Conservation (phyloP, 64 coral and sea anemone species). For the Dendrophyllia cribrosa region DNA sequence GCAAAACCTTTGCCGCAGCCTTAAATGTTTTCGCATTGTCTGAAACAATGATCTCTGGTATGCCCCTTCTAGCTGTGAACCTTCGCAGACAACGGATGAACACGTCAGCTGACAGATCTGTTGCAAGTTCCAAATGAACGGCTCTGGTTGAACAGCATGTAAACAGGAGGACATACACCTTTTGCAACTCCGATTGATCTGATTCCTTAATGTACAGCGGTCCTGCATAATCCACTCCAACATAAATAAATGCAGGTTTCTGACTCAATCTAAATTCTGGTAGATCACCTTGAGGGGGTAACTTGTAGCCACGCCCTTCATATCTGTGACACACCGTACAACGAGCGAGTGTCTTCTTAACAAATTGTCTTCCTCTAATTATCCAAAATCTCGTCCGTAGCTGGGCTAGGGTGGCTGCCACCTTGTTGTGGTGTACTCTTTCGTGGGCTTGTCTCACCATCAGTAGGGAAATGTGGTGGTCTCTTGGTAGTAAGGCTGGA, state of each 20-base stretch:
- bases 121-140: conserved; percentile 51
- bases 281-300: too few species aligned
- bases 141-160: conserved; percentile 20
- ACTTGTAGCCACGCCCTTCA: conserved; percentile 16
- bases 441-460: neutral
- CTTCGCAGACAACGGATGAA: conserved; percentile 46
- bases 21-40: conserved; percentile 61
- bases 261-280: too few species aligned
- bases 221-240: conserved; percentile 3
- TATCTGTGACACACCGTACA: conserved; percentile 54
- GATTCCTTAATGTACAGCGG: neutral
- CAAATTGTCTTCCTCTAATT: conserved; percentile 35
- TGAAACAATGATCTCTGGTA: too few species aligned
- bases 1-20: neutral
- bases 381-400: conserved; percentile 50
- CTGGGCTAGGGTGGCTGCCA: conserved; percentile 48
- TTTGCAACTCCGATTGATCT: neutral
- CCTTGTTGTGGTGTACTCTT: conserved; percentile 30
- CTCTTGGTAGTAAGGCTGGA: too few species aligned
- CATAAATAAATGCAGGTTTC: neutral
- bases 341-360: conserved; percentile 31
- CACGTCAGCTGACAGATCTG: conserved; percentile 22
- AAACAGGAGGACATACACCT: neutral
- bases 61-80: conserved; percentile 28
- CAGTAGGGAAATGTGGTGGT: too few species aligned